Conservation (phyloP, 2,888 invertebrate genomes). For the Acleris holmiana region DNA sequence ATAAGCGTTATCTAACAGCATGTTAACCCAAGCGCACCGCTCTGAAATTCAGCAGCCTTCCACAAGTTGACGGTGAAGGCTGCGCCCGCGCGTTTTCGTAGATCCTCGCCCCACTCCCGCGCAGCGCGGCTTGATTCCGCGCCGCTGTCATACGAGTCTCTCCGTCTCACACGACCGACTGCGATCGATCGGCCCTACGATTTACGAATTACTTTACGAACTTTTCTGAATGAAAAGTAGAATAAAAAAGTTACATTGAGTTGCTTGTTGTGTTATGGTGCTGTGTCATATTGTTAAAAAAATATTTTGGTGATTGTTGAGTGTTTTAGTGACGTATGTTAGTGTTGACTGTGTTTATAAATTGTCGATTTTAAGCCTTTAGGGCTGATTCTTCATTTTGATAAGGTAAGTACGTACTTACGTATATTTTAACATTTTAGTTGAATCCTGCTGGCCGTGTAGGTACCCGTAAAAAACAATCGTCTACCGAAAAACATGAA, state of each 20-base stretch:
- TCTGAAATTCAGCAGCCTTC: slow-evolving; percentile 18
- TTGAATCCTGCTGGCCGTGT: too few species aligned
- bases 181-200: slow-evolving; percentile 56
- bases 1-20: background rate
- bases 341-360: slow-evolving; percentile 40
- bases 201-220: slow-evolving; percentile 60
- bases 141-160: slow-evolving; percentile 61
- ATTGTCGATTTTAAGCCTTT: slow-evolving; percentile 7
- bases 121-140: slow-evolving; percentile 55
- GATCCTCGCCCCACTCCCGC: slow-evolving; percentile 73
- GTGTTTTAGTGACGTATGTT: slow-evolving; percentile 49
- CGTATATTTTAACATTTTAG: too few species aligned
- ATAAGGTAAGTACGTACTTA: slow-evolving; percentile 15
- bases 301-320: slow-evolving; percentile 21
- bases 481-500: too few species aligned
- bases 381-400: slow-evolving; percentile 3
- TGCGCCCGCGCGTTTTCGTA: slow-evolving; percentile 70
- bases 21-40: slow-evolving; percentile 7
- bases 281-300: slow-evolving; percentile 3
- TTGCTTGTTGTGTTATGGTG: slow-evolving; percentile 16
- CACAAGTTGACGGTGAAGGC: slow-evolving; percentile 48
- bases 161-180: slow-evolving; percentile 64
- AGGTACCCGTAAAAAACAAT: too few species aligned
- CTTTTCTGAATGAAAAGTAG: slow-evolving; percentile 80
- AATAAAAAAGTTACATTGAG: slow-evolving; percentile 47